Evolutionary conservation across 2,888 invertebrate species (phyloP), one percentile per base, ranked within the genome.

Genomic region (Trachelus troglodyta): DNA sequence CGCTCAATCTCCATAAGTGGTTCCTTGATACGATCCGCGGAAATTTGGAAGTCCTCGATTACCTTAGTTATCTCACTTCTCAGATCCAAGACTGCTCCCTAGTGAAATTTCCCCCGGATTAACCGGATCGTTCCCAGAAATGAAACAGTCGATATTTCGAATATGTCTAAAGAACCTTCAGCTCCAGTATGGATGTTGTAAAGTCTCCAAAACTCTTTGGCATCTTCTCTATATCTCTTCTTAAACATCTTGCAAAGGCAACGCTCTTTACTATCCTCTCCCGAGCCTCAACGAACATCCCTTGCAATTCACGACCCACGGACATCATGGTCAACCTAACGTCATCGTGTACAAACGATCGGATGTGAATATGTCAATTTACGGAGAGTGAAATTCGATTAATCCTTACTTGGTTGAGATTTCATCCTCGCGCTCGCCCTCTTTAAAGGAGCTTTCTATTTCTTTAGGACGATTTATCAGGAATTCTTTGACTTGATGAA

Each of bases 201-300:
- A 96, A 94, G 1, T 93, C 93, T 1, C 93, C 92, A 86, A 92
- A 92, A 74, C 92, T 93, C 79, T 93, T 92, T 34, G 93, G 88
- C 85, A 93, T 69, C 90, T 93, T 90, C 91, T 94, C 94, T 40
- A 95, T 92, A 87, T 95, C 95, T 87, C 94, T 94, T 77, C 94
- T 93, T 69, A 98, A 93, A 80, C 95, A 95, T 90, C 96, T 97
- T 73, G 96, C 96, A 92, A 98, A 96, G 82, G 95, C 95, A 82
- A 97, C 94, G 23, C 96, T 95, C 90, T 96, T 97, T 76, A 96
- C 93, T 79, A 96, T 94, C 84, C 95, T 94, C 89, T 97, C 97
- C 23, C 97, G 94, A 87, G 96, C 95, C 84, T 95, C 93, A 56
- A 96, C 95, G 90, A 97, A 97, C 84, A 97, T 92, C 77, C 94